Conservation (phyloP, 2,113 vertebrate genomes). For the Oreochromis spilurus region DNA sequence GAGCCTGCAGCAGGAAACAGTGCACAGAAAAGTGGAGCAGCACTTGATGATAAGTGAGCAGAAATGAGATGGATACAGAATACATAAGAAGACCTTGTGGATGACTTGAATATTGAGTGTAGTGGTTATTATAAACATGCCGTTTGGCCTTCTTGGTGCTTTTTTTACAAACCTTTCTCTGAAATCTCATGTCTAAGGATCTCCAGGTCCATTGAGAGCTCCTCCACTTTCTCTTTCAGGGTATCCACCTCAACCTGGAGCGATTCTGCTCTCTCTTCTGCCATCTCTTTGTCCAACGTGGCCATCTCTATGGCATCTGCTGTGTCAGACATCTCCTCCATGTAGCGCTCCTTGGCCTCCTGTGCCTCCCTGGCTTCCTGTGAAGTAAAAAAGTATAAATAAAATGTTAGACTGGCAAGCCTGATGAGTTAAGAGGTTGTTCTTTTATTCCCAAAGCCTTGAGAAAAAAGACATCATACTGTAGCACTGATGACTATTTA, state of each 20-base stretch:
- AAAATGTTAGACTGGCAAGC: neutral
- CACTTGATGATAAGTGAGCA: neutral
- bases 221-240: constrained; percentile 88
- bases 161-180: constrained; percentile 81
- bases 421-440: neutral
- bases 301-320: constrained; percentile 97
- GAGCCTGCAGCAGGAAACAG: constrained; percentile 25
- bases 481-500: neutral
- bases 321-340: constrained; percentile 98
- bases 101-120: neutral
- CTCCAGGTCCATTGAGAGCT: constrained; percentile 93
- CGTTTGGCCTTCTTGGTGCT: neutral
- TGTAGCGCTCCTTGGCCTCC: constrained; percentile 92
- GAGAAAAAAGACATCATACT: neutral
- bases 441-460: neutral
- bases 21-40: neutral
- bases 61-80: neutral
- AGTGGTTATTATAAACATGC: neutral
- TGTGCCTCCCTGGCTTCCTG: constrained; percentile 80
- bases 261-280: constrained; percentile 91
- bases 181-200: constrained; percentile 96
- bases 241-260: constrained; percentile 93
- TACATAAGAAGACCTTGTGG: neutral
- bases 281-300: constrained; percentile 98
- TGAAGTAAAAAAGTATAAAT: neutral